These are phyloP conservation scores for Athetis lepigone DNA, from an alignment of 2,888 invertebrate species.

Conservation along the genomic window DNA sequence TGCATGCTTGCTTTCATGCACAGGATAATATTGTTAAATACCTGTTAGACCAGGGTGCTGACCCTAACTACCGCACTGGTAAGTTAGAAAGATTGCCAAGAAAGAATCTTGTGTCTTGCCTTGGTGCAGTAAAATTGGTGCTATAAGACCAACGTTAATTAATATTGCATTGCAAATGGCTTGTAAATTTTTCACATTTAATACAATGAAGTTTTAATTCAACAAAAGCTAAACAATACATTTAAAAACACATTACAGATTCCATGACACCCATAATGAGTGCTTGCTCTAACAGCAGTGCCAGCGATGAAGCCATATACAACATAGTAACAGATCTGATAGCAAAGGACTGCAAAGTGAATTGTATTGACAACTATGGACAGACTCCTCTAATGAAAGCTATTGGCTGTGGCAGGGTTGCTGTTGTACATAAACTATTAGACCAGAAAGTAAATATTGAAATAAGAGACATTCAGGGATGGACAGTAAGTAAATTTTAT, in stretches of 20 bases:
- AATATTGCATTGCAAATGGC: too few species aligned
- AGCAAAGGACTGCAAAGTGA: conserved; percentile 87
- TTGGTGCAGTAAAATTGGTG: too few species aligned
- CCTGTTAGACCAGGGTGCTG: conserved; percentile 89
- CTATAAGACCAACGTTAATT: too few species aligned
- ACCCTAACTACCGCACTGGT: conserved; percentile 90
- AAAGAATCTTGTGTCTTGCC: too few species aligned
- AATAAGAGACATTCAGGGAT: conserved; percentile 91
- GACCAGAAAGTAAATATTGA: conserved; percentile 89
- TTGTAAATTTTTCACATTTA: too few species aligned
- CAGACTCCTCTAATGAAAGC: conserved; percentile 92
- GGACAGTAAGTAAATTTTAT: conserved; percentile 92
- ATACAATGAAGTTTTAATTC: too few species aligned
- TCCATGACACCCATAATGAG: conserved; percentile 92
- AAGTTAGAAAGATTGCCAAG: conserved; percentile 1
- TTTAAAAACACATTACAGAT: conserved; percentile 83
- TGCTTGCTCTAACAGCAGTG: conserved; percentile 90
- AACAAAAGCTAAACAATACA: background rate
- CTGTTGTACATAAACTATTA: conserved; percentile 89
- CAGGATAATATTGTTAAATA: conserved; percentile 87
- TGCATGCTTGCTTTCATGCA: conserved; percentile 91
- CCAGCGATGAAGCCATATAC: conserved; percentile 80
- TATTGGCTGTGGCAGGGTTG: conserved; percentile 87
- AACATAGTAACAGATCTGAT: conserved; percentile 88
- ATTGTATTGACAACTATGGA: conserved; percentile 90